These are phyloP conservation scores for Micropoecilia bifurca DNA, from an alignment of 2,797 vertebrate species.

Conservation along the genomic window DNA sequence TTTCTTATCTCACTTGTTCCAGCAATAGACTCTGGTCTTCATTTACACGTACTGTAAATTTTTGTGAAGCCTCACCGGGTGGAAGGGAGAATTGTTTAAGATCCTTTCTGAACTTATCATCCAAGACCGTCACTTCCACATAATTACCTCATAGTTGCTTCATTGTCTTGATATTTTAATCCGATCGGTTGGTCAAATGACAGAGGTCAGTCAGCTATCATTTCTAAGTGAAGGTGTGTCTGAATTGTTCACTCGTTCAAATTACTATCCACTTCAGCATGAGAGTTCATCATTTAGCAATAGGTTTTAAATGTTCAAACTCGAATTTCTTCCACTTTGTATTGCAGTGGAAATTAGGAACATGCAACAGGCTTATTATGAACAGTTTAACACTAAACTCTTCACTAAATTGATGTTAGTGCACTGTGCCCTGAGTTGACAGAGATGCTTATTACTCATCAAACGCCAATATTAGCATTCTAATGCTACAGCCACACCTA, in stretches of 20 bases:
- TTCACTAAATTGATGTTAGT: background rate
- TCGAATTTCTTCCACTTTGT: background rate
- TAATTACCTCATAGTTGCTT: constrained; percentile 76
- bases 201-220: constrained; percentile 51
- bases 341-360: background rate
- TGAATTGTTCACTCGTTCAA: constrained; percentile 3
- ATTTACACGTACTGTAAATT: constrained; percentile 78
- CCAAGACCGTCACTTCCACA: constrained; percentile 54
- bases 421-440: background rate
- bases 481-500: background rate
- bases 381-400: background rate
- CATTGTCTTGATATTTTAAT: constrained; percentile 58
- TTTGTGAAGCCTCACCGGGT: constrained; percentile 74
- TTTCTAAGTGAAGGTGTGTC: constrained; percentile 37
- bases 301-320: background rate
- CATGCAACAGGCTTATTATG: background rate
- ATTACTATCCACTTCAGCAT: background rate
- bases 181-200: constrained; percentile 50
- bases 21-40: constrained; percentile 74
- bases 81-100: constrained; percentile 46
- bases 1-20: constrained; percentile 69
- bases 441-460: background rate
- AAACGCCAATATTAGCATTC: background rate
- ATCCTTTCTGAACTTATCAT: constrained; percentile 70
- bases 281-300: background rate